These are phyloP conservation scores for Pilophorus perplexus DNA, from an alignment of 2,888 invertebrate species.

Conservation along the genomic window DNA sequence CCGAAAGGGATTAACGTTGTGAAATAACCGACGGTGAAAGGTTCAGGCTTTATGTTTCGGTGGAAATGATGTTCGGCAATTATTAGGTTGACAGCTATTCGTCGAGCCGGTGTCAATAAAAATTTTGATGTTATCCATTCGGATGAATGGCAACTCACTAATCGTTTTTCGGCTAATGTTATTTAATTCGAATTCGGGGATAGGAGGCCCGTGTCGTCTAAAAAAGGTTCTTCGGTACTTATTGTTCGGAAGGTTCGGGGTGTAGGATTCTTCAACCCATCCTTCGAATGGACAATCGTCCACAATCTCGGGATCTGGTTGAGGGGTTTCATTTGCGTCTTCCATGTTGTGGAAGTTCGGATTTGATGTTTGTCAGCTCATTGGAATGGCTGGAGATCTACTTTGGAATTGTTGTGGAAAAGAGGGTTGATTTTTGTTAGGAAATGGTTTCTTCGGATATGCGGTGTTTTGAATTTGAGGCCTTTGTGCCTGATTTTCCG, in stretches of 20 bases:
- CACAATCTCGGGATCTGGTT: neutral
- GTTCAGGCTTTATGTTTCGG: neutral
- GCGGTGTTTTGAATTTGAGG: too few species aligned
- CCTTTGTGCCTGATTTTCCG: too few species aligned
- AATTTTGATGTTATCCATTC: too few species aligned
- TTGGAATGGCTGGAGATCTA: neutral
- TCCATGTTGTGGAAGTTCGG: neutral
- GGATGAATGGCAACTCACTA: too few species aligned
- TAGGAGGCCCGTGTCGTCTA: too few species aligned
- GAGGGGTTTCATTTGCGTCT: neutral
- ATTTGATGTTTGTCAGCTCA: too few species aligned
- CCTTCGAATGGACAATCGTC: neutral
- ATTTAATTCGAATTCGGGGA: too few species aligned
- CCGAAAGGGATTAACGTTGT: neutral
- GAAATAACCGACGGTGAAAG: neutral
- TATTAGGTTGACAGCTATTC: neutral
- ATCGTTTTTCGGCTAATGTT: too few species aligned
- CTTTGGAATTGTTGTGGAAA: too few species aligned
- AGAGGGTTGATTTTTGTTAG: too few species aligned
- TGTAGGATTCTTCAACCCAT: neutral
- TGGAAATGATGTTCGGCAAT: neutral
- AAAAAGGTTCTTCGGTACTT: too few species aligned
- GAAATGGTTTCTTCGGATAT: too few species aligned
- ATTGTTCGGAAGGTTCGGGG: neutral
- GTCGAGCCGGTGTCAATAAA: conserved; percentile 4